Percentiles rank a stretch among this genome's conserved stretches.
Conservation (phyloP, 1,140 invertebrate genomes). For the Hesperophylax magnus region DNA sequence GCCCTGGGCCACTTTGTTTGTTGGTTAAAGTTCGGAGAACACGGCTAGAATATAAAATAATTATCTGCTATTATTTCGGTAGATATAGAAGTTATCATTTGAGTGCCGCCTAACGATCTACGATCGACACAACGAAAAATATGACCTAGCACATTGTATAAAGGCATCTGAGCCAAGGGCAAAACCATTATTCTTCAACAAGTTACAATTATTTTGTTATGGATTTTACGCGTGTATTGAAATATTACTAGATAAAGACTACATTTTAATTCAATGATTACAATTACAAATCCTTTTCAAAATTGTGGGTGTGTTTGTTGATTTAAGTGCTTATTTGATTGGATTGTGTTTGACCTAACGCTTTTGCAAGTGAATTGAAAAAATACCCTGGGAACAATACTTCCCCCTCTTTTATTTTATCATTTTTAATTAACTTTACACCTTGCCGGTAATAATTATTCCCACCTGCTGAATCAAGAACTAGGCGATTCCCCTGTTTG, state of each 20-base stretch:
- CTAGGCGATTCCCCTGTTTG: background rate
- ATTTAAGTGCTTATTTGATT: background rate
- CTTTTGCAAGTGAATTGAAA: background rate
- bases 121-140: background rate
- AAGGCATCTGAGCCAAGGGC: background rate
- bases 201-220: conserved; percentile 1
- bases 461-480: conserved; percentile 4
- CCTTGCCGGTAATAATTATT: background rate
- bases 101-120: background rate
- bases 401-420: background rate
- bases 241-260: background rate
- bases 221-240: background rate
- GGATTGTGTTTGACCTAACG: background rate
- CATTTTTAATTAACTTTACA: conserved; percentile 20
- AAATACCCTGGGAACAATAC: background rate
- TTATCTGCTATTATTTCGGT: background rate
- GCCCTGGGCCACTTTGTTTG: conserved; percentile 1
- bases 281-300: background rate
- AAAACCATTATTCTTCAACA: background rate
- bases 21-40: conserved; percentile 8
- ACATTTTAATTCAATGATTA: background rate
- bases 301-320: background rate
- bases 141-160: background rate
- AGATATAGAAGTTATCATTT: conserved; percentile 3
- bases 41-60: conserved; percentile 7